These are phyloP conservation scores for Zosterops borbonicus DNA, from an alignment of 2,113 vertebrate species.

Conservation along the genomic window DNA sequence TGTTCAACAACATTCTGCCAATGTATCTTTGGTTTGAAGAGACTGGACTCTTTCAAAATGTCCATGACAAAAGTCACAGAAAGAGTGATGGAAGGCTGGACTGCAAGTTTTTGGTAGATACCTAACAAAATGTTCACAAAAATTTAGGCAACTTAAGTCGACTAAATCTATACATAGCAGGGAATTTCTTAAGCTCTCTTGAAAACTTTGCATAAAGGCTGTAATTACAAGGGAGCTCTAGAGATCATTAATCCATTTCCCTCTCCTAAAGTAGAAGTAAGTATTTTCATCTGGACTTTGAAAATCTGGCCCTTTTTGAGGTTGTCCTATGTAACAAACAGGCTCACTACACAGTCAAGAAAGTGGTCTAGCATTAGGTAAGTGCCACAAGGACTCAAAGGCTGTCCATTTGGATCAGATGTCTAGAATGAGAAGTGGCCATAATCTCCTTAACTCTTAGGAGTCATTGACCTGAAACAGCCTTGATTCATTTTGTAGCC, in stretches of 20 bases:
- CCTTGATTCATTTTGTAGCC: neutral
- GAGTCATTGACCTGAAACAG: constrained; percentile 1
- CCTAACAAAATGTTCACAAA: neutral
- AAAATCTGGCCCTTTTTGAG: neutral
- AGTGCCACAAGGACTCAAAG: neutral
- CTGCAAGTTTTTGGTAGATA: neutral
- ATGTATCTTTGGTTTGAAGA: neutral
- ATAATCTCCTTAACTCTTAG: neutral
- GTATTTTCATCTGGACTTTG: neutral
- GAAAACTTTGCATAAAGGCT: neutral
- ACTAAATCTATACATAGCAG: neutral
- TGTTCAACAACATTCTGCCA: neutral
- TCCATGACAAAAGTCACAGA: neutral
- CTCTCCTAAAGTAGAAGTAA: neutral
- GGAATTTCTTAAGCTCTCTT: neutral
- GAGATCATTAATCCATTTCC: neutral
- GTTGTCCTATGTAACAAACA: neutral
- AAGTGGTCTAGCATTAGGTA: neutral
- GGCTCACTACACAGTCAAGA: neutral
- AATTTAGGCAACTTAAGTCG: neutral
- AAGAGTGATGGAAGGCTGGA: neutral
- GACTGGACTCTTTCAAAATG: neutral
- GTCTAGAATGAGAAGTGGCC: neutral
- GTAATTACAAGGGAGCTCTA: neutral
- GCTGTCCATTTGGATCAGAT: neutral